Evolutionary conservation across 2,113 vertebrate genomes (phyloP).

Genomic region (Alectura lathami): DNA sequence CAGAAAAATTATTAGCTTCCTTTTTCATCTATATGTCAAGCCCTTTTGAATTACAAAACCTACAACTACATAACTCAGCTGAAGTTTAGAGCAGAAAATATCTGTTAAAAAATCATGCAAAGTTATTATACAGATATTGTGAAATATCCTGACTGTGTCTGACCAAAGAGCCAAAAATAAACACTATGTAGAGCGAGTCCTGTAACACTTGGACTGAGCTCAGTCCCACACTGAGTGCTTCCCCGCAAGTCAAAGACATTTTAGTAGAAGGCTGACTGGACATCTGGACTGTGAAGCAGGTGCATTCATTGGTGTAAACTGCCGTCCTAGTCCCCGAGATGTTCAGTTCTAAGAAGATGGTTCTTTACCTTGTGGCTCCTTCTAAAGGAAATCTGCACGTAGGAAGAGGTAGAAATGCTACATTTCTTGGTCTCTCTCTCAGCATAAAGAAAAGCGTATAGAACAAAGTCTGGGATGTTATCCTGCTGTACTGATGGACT

Average conservation of each 20-base stretch:
- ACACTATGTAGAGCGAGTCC: background rate
- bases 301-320: background rate
- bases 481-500: background rate
- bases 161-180: background rate
- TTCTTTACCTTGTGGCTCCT: background rate
- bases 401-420: background rate
- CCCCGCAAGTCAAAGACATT: background rate
- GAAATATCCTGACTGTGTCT: background rate
- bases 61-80: background rate
- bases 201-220: background rate
- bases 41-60: constrained; percentile 1
- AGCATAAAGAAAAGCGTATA: background rate
- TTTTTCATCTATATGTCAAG: constrained; percentile 16
- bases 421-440: background rate
- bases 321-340: accelerated
- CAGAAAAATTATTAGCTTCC: background rate
- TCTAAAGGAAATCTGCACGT: background rate
- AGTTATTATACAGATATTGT: background rate
- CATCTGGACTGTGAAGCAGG: background rate
- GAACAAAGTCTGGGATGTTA: accelerated
- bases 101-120: background rate
- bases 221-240: background rate
- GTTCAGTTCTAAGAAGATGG: background rate
- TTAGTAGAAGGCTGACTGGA: background rate
- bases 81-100: constrained; percentile 10